Conservation (phyloP, 2,797 vertebrate genomes). For the Notolepis coatsorum region DNA sequence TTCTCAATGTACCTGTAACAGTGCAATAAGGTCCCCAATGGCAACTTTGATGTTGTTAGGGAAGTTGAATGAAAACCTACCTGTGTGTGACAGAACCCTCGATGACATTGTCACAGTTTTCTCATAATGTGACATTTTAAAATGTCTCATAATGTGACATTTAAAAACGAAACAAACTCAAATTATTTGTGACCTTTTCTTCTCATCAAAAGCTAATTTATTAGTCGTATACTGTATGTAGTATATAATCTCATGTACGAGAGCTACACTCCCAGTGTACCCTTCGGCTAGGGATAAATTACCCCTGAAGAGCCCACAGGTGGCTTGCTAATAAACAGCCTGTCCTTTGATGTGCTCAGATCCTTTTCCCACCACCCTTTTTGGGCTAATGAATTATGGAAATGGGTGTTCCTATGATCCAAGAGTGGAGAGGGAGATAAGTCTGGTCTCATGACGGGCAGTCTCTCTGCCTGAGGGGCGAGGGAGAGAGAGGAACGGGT, state of each 20-base stretch:
- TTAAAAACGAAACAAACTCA: too few species aligned
- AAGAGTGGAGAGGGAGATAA: not conserved
- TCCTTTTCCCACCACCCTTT: not conserved
- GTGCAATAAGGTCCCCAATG: not conserved
- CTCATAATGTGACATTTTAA: not conserved
- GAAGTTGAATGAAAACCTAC: not conserved
- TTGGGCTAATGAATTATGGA: constrained; percentile 44
- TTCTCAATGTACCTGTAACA: not conserved
- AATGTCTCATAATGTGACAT: too few species aligned
- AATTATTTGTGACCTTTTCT: constrained; percentile 14
- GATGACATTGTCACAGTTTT: not conserved
- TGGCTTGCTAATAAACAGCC: constrained; percentile 37
- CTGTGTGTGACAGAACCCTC: not conserved
- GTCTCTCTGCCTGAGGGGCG: constrained; percentile 4
- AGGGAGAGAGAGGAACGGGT: not conserved
- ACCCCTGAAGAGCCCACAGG: constrained; percentile 9
- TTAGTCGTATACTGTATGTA: not conserved
- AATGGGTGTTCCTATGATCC: constrained; percentile 27
- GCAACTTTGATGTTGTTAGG: not conserved
- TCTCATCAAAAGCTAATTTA: not conserved
- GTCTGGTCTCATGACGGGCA: constrained; percentile 5
- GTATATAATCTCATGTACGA: not conserved
- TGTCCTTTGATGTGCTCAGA: constrained; percentile 18
- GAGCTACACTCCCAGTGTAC: not conserved
- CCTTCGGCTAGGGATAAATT: constrained; percentile 6